These are phyloP conservation scores for Scaptomyza hsui DNA, from an alignment of 1,140 invertebrate species.

Conservation along the genomic window DNA sequence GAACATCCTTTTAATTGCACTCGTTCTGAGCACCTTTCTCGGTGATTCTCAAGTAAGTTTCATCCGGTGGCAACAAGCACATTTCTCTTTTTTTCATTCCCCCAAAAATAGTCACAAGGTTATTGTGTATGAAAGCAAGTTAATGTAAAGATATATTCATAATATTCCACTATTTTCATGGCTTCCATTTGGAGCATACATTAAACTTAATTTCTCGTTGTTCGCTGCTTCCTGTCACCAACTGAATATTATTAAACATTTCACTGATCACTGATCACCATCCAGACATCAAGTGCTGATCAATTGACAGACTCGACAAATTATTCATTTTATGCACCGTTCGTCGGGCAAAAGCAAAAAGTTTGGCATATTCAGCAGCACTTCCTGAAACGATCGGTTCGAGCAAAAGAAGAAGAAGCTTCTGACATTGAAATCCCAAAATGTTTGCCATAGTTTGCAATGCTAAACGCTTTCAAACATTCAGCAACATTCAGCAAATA, in stretches of 20 bases:
- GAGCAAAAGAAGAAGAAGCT: background rate
- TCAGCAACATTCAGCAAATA: no score
- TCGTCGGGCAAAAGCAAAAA: slow-evolving; percentile 21
- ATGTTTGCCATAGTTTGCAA: slow-evolving; percentile 60
- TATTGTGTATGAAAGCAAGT: background rate
- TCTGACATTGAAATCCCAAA: slow-evolving; percentile 49
- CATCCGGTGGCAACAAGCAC: slow-evolving; percentile 1
- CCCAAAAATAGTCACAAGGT: background rate
- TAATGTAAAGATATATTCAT: slow-evolving; percentile 33
- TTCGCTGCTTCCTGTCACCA: slow-evolving; percentile 52
- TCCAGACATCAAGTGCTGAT: slow-evolving; percentile 45
- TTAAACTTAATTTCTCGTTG: slow-evolving; percentile 47
- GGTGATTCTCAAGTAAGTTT: background rate
- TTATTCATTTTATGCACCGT: slow-evolving; percentile 51
- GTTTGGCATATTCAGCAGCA: slow-evolving; percentile 39
- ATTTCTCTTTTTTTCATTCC: background rate
- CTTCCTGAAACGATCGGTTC: slow-evolving; percentile 50
- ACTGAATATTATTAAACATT: slow-evolving; percentile 53
- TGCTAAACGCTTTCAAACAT: slow-evolving; percentile 54
- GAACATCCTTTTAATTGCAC: background rate
- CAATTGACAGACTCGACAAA: slow-evolving; percentile 8
- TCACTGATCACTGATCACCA: slow-evolving; percentile 13
- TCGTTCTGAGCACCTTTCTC: background rate
- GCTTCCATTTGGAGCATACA: slow-evolving; percentile 37
- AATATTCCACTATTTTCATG: slow-evolving; percentile 30